phyloP scores from a whole-genome alignment of 2,113 vertebrate species.

The Seriola dumerili region DNA sequence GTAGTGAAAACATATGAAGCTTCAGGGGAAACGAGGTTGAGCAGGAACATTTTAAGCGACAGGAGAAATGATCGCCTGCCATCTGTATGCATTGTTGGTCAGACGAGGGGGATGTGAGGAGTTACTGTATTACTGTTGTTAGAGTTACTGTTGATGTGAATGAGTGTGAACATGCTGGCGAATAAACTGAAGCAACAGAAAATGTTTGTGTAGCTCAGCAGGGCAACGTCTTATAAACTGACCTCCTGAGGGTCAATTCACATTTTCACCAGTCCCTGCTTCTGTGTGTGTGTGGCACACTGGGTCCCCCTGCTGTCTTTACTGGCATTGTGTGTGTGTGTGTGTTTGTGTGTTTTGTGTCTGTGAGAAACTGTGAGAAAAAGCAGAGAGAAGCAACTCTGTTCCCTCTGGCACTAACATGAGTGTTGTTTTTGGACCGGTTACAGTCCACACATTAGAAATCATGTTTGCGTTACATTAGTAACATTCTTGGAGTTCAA shows the following conservation, averaged over 20 bases:
- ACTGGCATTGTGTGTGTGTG: constrained; percentile 11
- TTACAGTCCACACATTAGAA: not conserved
- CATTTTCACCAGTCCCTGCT: constrained; percentile 8
- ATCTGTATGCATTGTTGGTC: not conserved
- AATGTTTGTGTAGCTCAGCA: constrained; percentile 21
- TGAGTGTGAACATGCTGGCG: not conserved
- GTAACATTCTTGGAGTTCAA: not conserved
- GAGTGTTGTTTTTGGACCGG: not conserved
- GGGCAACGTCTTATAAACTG: constrained; percentile 5
- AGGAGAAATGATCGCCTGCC: not conserved
- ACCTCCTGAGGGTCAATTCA: constrained; percentile 25
- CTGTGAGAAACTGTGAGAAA: constrained; percentile 18
- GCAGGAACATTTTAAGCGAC: too few relatives aligned
- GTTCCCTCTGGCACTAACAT: constrained; percentile 2
- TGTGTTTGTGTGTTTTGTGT: constrained; percentile 1
- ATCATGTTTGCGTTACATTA: not conserved
- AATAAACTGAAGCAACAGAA: not conserved
- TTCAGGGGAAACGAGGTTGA: too few relatives aligned
- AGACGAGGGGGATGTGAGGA: not conserved
- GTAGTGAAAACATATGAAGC: too few relatives aligned
- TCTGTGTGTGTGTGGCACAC: constrained; percentile 36
- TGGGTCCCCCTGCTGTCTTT: constrained; percentile 63
- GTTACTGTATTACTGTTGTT: not conserved
- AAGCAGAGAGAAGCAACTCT: not conserved
- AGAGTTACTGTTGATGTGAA: not conserved